These are phyloP conservation scores for Orthosia gracilis DNA, from an alignment of 2,888 invertebrate genomes.

Conservation along the genomic window DNA sequence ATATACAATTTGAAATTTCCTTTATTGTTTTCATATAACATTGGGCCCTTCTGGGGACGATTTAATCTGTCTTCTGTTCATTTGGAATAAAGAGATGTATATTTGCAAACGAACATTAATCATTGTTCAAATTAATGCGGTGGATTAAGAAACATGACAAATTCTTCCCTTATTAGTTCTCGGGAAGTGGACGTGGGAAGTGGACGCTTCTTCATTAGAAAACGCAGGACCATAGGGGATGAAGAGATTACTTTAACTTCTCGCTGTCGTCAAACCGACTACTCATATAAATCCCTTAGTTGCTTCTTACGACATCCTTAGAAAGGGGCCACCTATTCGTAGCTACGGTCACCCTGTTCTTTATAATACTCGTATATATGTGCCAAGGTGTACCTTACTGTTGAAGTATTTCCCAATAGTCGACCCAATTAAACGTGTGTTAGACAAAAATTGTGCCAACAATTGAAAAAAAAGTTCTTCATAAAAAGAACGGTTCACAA, in stretches of 20 bases:
- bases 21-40: conserved; percentile 77
- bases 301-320: conserved; percentile 46
- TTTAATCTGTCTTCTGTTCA: conserved; percentile 62
- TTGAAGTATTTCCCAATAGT: not conserved
- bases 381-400: not conserved
- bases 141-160: conserved; percentile 41
- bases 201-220: conserved; percentile 48
- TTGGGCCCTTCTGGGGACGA: conserved; percentile 56
- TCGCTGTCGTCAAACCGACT: conserved; percentile 39
- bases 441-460: not conserved
- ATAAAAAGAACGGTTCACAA: not conserved
- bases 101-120: conserved; percentile 42
- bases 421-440: not conserved
- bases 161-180: conserved; percentile 31
- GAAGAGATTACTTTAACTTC: conserved; percentile 55
- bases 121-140: conserved; percentile 47
- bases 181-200: too few species aligned
- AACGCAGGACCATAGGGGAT: conserved; percentile 43
- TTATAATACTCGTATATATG: not conserved
- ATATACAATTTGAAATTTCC: conserved; percentile 80
- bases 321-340: conserved; percentile 19
- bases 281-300: conserved; percentile 58
- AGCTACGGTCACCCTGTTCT: conserved; percentile 9
- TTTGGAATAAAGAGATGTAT: conserved; percentile 50
- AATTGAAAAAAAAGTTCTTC: not conserved